Conservation (phyloP, 2,888 invertebrate species). For the Parnassius orleans region DNA sequence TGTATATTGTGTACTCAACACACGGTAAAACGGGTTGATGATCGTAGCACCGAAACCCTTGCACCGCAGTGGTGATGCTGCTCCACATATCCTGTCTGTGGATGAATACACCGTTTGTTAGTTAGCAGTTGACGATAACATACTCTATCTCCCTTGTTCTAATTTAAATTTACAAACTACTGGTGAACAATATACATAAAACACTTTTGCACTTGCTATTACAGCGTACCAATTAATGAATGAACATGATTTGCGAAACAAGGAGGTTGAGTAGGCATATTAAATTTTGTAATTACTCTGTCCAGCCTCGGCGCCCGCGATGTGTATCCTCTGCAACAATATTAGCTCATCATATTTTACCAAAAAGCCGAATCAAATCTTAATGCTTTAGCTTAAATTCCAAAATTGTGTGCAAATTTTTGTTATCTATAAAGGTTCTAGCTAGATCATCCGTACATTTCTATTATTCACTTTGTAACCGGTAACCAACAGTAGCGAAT, state of each 20-base stretch:
- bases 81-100: too few species aligned
- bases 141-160: background rate
- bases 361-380: background rate
- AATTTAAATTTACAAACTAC: too few species aligned
- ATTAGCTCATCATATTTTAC: background rate
- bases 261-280: constrained; percentile 55
- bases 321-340: constrained; percentile 26
- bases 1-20: too few species aligned
- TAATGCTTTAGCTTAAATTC: background rate
- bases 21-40: too few species aligned
- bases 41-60: too few species aligned
- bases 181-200: too few species aligned
- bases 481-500: constrained; percentile 7
- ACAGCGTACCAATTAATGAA: constrained; percentile 64
- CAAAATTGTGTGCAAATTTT: background rate
- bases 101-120: too few species aligned
- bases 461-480: constrained; percentile 4
- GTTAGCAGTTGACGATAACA: too few species aligned
- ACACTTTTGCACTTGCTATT: constrained; percentile 38
- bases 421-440: background rate
- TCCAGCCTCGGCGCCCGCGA: constrained; percentile 43
- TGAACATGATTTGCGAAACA: constrained; percentile 74
- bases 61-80: too few species aligned
- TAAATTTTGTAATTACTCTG: constrained; percentile 62
- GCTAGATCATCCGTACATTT: background rate